Conservation (phyloP, 2,888 invertebrate genomes). For the Fissipunctia ypsillon region DNA sequence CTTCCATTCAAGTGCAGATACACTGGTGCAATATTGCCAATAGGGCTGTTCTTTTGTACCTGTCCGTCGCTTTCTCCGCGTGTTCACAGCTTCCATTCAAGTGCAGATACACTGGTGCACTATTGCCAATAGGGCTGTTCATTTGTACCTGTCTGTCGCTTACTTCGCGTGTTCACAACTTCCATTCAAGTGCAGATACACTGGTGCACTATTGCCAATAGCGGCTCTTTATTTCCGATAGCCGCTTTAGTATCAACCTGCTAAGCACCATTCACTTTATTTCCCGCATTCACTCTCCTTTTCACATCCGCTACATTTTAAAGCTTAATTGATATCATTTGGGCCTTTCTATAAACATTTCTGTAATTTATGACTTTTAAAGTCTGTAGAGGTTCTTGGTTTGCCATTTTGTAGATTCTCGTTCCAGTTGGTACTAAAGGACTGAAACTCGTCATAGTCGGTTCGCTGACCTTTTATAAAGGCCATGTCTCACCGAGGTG, state of each 20-base stretch:
- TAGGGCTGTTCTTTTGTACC: slow-evolving; percentile 19
- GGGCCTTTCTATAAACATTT: neutral
- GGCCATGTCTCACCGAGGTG: slow-evolving; percentile 40
- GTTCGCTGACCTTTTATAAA: slow-evolving; percentile 46
- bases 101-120: slow-evolving; percentile 30
- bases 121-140: slow-evolving; percentile 32
- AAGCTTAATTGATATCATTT: slow-evolving; percentile 16
- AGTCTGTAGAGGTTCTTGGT: neutral
- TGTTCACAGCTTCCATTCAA: slow-evolving; percentile 32
- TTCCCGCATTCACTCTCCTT: slow-evolving; percentile 33
- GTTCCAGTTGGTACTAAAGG: slow-evolving; percentile 15
- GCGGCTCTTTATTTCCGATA: too few species aligned
- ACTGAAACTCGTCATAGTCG: slow-evolving; percentile 4
- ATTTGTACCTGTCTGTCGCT: too few species aligned
- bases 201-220: too few species aligned
- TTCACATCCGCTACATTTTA: slow-evolving; percentile 14
- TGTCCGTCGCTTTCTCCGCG: slow-evolving; percentile 40
- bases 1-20: slow-evolving; percentile 34
- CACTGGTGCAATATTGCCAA: slow-evolving; percentile 37
- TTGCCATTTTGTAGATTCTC: neutral
- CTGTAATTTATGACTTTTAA: neutral
- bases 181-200: too few species aligned
- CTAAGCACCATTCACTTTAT: slow-evolving; percentile 29
- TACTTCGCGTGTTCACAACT: too few species aligned
- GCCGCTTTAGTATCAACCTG: slow-evolving; percentile 12